Conservation (phyloP, 2,113 vertebrate species). For the Psophia crepitans region DNA sequence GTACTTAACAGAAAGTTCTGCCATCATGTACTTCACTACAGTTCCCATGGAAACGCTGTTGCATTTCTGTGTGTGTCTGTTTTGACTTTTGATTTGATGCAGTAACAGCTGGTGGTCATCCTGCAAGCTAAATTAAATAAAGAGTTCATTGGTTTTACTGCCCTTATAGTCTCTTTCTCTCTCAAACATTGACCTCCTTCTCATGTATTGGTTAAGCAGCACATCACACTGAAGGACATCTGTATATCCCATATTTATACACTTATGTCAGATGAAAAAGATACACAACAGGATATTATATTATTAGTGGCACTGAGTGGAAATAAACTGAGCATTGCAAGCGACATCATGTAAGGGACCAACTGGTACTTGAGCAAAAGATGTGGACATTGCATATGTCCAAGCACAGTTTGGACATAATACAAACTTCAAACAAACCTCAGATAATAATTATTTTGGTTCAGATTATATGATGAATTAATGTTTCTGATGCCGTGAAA, state of each 20-base stretch:
- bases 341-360: neutral
- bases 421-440: neutral
- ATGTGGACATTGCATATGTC: neutral
- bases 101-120: slow-evolving; percentile 38
- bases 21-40: neutral
- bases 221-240: neutral
- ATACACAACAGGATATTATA: neutral
- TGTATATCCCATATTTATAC: neutral
- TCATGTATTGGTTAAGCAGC: neutral
- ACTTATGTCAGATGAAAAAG: neutral
- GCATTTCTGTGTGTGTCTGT: neutral
- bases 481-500: neutral
- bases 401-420: neutral
- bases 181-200: neutral
- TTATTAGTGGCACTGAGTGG: neutral
- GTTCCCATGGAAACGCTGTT: slow-evolving; percentile 33
- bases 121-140: slow-evolving; percentile 51
- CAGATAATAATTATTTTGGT: neutral
- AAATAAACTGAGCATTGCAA: neutral
- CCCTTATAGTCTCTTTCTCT: neutral
- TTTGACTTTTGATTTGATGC: slow-evolving; percentile 34
- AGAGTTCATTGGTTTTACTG: slow-evolving; percentile 40
- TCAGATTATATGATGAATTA: neutral
- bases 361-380: neutral
- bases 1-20: neutral